These are phyloP conservation scores for Lipophrys pholis DNA, from an alignment of 2,113 vertebrate species.

Conservation along the genomic window DNA sequence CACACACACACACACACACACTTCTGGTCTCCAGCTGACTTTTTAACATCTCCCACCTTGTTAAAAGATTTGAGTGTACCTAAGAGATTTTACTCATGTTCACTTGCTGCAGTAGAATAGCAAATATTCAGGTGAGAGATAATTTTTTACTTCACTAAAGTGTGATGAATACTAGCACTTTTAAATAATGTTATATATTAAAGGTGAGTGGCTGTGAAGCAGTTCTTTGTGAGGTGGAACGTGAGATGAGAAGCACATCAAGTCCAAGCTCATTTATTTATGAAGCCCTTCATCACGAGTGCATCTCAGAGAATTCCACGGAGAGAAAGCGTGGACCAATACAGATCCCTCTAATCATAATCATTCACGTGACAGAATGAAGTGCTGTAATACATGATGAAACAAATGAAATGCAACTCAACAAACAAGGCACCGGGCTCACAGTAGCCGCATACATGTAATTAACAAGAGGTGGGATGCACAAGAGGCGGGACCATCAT, in stretches of 20 bases:
- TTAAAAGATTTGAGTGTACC: conserved; percentile 13
- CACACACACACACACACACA: too few species aligned
- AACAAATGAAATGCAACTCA: conserved; percentile 62
- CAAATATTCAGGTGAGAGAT: conserved; percentile 6
- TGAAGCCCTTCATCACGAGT: conserved; percentile 54
- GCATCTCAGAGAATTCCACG: conserved; percentile 44
- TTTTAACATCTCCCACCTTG: conserved; percentile 6
- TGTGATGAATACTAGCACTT: conserved; percentile 36
- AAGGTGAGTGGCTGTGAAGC: not conserved
- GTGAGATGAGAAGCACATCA: conserved; percentile 39
- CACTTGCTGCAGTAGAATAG: conserved; percentile 6
- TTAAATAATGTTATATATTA: conserved; percentile 19
- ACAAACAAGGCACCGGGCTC: conserved; percentile 29
- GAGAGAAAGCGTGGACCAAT: conserved; percentile 38
- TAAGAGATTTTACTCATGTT: conserved; percentile 18
- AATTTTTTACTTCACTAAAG: not conserved
- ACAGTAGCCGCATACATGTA: conserved; percentile 15
- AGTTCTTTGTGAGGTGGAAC: conserved; percentile 18
- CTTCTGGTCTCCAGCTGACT: conserved; percentile 14
- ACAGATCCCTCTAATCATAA: conserved; percentile 44
- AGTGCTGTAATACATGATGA: conserved; percentile 71
- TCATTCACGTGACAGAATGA: conserved; percentile 60
- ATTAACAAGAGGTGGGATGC: conserved; percentile 14
- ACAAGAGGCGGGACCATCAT: conserved; percentile 19
- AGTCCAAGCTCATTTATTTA: conserved; percentile 53